These are phyloP conservation scores for Beroe forskalii DNA, from an alignment of 37 sponge, comb jelly and placozoan species.

Conservation along the genomic window DNA sequence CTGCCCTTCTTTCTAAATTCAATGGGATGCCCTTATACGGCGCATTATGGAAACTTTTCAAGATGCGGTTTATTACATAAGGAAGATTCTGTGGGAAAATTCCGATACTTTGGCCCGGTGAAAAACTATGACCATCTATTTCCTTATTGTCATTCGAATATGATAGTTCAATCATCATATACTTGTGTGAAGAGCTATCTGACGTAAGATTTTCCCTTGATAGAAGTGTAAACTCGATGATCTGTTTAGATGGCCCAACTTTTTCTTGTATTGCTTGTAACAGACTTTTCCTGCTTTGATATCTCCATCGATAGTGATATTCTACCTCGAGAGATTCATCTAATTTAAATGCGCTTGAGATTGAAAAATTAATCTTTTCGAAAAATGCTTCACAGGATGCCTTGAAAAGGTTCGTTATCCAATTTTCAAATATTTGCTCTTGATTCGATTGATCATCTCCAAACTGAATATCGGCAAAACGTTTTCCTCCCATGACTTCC, in stretches of 20 bases:
- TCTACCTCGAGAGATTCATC: background rate
- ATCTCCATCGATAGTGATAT: background rate
- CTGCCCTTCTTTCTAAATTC: background rate
- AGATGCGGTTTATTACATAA: background rate
- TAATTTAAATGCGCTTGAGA: background rate
- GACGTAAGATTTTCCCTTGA: background rate
- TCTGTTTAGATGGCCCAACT: background rate
- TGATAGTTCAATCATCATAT: background rate
- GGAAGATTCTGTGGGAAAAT: background rate
- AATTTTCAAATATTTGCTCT: background rate
- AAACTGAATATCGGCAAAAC: background rate
- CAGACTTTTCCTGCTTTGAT: background rate
- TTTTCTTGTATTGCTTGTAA: background rate
- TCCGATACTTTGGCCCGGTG: background rate
- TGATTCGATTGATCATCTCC: background rate
- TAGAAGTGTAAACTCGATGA: background rate
- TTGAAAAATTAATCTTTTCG: no score
- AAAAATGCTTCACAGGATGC: background rate
- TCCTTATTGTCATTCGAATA: background rate
- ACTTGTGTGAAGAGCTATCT: background rate
- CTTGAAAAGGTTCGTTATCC: background rate
- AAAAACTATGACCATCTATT: no score
- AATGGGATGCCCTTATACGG: background rate
- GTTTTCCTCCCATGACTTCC: slow-evolving; percentile 5
- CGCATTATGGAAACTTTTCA: background rate